Evolutionary conservation across 2,888 invertebrate genomes (phyloP).

Genomic region (Volucella zonaria): DNA sequence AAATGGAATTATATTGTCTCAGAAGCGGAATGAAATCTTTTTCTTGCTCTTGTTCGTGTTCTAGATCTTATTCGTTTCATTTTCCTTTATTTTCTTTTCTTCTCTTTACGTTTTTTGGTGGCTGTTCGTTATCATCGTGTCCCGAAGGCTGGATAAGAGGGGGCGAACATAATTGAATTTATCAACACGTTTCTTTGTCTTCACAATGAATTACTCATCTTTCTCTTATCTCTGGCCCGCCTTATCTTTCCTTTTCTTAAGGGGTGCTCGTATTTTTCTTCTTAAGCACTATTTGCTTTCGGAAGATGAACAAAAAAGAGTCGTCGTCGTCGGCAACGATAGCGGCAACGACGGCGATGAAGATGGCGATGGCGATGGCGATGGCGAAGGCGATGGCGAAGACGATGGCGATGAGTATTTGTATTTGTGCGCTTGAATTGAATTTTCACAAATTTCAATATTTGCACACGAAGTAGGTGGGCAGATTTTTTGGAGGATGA

Average conservation of each 20-base stretch:
- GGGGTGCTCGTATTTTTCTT: conserved; percentile 35
- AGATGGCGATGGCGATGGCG: too few relatives aligned
- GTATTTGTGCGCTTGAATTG: conserved; percentile 72
- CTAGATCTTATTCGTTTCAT: conserved; percentile 1
- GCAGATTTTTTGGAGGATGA: conserved; percentile 63
- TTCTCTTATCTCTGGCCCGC: conserved; percentile 56
- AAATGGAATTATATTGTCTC: conserved; percentile 73
- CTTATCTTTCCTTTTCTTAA: conserved; percentile 18
- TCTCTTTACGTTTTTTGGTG: not conserved
- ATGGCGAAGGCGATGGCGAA: too few relatives aligned
- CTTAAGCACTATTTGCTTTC: conserved; percentile 61
- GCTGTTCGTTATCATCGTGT: conserved; percentile 53
- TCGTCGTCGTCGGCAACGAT: not conserved
- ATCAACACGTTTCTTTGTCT: conserved; percentile 74
- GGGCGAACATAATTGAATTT: conserved; percentile 71
- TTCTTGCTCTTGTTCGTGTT: conserved; percentile 49
- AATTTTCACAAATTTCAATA: conserved; percentile 74
- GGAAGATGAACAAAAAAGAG: conserved; percentile 46
- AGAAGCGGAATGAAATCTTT: conserved; percentile 70
- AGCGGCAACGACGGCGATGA: too few relatives aligned
- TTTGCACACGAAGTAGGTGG: conserved; percentile 71
- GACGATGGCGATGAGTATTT: conserved; percentile 43
- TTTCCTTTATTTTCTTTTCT: conserved; percentile 32
- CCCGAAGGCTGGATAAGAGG: conserved; percentile 60
- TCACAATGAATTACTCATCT: conserved; percentile 74